phyloP scores from a whole-genome alignment of 2,888 invertebrate species.

The Falcaria lacertinaria region DNA sequence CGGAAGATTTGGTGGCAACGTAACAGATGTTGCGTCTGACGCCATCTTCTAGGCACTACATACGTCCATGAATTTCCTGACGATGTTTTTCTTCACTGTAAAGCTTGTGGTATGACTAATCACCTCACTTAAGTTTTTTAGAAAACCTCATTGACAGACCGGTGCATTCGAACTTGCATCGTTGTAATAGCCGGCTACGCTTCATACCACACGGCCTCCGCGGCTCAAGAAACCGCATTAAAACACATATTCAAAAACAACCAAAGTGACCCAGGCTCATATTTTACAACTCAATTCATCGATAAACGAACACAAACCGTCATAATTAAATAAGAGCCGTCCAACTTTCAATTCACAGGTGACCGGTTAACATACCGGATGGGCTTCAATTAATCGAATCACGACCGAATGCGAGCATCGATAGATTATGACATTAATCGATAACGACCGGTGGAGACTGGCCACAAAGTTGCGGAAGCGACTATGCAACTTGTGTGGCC shows the following conservation, averaged over 20 bases:
- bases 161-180: no score
- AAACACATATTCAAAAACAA: neutral
- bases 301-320: neutral
- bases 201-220: no score
- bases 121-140: no score
- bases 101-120: no score
- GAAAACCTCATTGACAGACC: no score
- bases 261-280: neutral
- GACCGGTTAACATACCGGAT: neutral
- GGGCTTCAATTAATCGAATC: neutral
- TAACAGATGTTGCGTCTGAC: no score
- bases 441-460: constrained; percentile 10
- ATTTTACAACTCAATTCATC: neutral
- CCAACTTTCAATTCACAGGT: neutral
- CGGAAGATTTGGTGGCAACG: no score
- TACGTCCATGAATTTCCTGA: no score
- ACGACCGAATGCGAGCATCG: constrained; percentile 1
- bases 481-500: constrained; percentile 5
- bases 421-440: constrained; percentile 6
- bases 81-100: no score
- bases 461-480: constrained; percentile 5
- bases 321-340: neutral
- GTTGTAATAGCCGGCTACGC: no score
- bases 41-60: no score
- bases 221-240: neutral